These are phyloP conservation scores for Salvator merianae DNA, from an alignment of 2,113 vertebrate genomes.

Conservation along the genomic window DNA sequence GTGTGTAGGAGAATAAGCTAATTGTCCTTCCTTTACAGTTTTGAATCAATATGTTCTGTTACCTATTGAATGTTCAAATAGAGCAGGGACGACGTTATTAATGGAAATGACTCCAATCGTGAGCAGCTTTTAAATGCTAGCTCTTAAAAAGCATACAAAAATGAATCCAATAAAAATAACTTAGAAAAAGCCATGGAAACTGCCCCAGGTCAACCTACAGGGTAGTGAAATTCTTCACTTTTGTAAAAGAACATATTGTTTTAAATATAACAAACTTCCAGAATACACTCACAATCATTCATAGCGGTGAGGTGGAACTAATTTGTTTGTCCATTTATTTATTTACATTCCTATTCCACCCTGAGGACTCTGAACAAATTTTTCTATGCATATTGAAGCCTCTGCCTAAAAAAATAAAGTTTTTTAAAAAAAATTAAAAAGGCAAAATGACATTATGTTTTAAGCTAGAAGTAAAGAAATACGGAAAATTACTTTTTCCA, in stretches of 20 bases:
- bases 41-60: neutral
- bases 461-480: no score
- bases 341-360: neutral
- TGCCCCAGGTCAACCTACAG: no score
- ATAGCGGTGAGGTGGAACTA: neutral
- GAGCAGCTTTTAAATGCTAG: slow-evolving; percentile 6
- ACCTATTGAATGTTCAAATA: slow-evolving; percentile 1
- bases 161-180: neutral
- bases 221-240: neutral
- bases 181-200: neutral
- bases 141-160: neutral
- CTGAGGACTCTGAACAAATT: neutral
- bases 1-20: neutral
- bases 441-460: no score
- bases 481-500: no score
- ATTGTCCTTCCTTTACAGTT: neutral
- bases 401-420: no score
- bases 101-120: neutral
- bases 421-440: no score
- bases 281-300: neutral
- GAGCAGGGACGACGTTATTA: neutral
- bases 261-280: neutral
- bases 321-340: no score
- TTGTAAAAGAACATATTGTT: neutral
- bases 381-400: no score